Conservation (phyloP, 2,888 invertebrate species). For the Strigamia transsilvanica region DNA sequence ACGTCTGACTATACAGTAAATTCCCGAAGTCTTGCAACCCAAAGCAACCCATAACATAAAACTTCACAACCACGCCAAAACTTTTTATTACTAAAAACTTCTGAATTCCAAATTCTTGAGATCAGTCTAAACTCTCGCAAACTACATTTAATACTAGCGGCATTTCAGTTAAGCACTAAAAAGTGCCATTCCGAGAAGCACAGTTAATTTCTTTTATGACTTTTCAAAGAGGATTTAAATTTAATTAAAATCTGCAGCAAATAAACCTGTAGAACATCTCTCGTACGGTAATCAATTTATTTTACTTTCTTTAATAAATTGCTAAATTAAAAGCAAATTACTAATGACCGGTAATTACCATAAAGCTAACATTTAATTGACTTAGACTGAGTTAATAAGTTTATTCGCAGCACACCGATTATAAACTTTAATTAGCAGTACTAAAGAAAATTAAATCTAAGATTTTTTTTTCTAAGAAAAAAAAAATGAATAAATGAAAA, state of each 20-base stretch:
- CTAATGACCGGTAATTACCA: conserved; percentile 18
- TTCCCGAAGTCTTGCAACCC: background rate
- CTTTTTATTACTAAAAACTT: conserved; percentile 4
- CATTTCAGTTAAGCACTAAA: background rate
- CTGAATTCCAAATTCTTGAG: background rate
- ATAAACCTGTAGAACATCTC: background rate
- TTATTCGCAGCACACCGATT: background rate
- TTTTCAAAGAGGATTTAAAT: conserved; percentile 8
- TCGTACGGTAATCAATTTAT: background rate
- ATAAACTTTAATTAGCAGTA: background rate
- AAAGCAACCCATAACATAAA: background rate
- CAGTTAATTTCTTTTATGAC: background rate
- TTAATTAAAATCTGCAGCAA: conserved; percentile 7
- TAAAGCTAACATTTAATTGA: conserved; percentile 22
- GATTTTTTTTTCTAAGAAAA: background rate
- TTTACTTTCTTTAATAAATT: background rate
- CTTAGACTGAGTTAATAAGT: background rate
- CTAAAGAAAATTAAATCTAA: conserved; percentile 1
- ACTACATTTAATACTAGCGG: background rate
- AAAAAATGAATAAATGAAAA: background rate
- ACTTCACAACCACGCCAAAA: background rate
- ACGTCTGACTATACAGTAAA: background rate
- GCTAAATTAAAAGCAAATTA: background rate
- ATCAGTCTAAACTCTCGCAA: background rate
- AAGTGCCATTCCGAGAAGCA: background rate